These are phyloP conservation scores for Notamacropus eugenii DNA, from an alignment of 2,797 vertebrate genomes.

Conservation along the genomic window DNA sequence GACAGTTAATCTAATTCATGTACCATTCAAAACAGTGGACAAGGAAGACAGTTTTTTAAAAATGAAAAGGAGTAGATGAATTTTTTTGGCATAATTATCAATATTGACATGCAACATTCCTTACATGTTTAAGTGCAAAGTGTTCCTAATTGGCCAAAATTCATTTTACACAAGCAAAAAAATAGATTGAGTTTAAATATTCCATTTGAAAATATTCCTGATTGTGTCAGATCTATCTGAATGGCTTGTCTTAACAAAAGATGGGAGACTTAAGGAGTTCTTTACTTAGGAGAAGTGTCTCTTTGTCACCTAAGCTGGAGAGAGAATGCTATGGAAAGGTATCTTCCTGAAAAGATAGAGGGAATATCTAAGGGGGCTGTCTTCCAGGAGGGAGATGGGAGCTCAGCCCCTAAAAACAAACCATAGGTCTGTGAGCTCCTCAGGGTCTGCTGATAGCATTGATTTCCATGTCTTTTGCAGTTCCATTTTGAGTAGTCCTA, in stretches of 20 bases:
- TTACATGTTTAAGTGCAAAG: not conserved
- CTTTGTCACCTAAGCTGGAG: not conserved
- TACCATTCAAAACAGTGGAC: slow-evolving; percentile 68
- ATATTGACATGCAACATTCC: not conserved
- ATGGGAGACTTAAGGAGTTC: not conserved
- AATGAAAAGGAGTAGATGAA: slow-evolving; percentile 50
- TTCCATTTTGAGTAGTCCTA: not conserved
- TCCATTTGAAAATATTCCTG: slow-evolving; percentile 15
- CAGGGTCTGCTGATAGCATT: not conserved
- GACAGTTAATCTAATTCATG: slow-evolving; percentile 82
- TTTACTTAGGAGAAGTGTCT: not conserved
- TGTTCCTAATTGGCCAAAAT: not conserved
- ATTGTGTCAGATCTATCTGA: not conserved
- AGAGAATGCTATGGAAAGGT: not conserved
- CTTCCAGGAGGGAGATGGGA: not conserved
- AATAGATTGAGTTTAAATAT: slow-evolving; percentile 45
- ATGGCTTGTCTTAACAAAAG: slow-evolving; percentile 37
- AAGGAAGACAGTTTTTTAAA: slow-evolving; percentile 50
- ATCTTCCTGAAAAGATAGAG: not conserved
- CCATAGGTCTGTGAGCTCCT: not conserved
- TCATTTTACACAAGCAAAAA: slow-evolving; percentile 12
- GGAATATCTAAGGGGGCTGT: not conserved
- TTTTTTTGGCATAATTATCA: slow-evolving; percentile 27
- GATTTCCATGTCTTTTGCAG: not conserved
- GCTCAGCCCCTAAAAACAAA: not conserved